These are phyloP conservation scores for Oreonectes daqikongensis DNA, from an alignment of 2,797 vertebrate species.

Conservation along the genomic window DNA sequence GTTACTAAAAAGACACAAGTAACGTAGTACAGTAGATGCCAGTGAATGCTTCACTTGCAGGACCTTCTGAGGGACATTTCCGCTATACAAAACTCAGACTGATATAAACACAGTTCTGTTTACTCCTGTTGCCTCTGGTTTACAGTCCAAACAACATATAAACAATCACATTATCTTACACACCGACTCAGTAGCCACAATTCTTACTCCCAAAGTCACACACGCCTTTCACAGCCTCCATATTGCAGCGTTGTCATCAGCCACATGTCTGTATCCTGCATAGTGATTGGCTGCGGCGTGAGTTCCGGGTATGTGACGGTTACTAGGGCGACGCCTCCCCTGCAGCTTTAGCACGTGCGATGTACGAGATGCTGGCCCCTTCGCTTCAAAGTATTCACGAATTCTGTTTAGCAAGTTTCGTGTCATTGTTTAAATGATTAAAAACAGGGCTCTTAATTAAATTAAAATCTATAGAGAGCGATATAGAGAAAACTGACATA, in stretches of 20 bases:
- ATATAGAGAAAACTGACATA: too few relatives aligned
- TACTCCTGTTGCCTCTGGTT: not conserved
- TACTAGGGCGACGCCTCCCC: slow-evolving; percentile 23
- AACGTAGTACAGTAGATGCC: not conserved
- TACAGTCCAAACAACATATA: not conserved
- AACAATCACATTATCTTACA: slow-evolving; percentile 1
- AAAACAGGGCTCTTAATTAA: too few relatives aligned
- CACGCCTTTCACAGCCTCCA: slow-evolving; percentile 63
- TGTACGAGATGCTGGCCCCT: too few relatives aligned
- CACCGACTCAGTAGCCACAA: slow-evolving; percentile 1
- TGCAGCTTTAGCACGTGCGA: not conserved
- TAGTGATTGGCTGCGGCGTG: slow-evolving; percentile 62
- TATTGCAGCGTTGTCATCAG: slow-evolving; percentile 61
- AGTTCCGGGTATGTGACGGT: slow-evolving; percentile 23
- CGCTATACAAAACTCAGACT: not conserved
- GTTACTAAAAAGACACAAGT: not conserved
- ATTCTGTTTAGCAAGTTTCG: too few relatives aligned
- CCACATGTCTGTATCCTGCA: slow-evolving; percentile 53
- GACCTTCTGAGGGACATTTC: not conserved
- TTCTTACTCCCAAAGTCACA: slow-evolving; percentile 73
- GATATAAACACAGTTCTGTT: not conserved
- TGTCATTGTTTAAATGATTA: too few relatives aligned
- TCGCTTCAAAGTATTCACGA: too few relatives aligned
- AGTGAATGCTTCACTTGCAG: not conserved
- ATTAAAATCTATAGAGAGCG: too few relatives aligned